Percentiles rank a stretch among this genome's conserved stretches.
These are phyloP conservation scores for Cynoglossus semilaevis DNA, from an alignment of 2,113 vertebrate genomes.

Conservation along the genomic window DNA sequence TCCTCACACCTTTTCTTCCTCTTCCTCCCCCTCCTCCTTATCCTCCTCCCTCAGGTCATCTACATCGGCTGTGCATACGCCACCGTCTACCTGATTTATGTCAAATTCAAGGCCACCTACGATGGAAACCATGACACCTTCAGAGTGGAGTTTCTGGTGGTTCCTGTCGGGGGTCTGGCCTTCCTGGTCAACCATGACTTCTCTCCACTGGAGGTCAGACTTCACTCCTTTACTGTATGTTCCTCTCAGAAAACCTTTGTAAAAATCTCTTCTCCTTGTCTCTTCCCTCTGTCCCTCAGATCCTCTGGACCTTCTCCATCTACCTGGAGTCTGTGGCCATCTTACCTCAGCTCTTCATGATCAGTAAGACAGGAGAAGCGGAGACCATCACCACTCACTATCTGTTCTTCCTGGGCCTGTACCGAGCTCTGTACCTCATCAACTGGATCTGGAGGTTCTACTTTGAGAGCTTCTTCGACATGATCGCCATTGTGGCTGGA, in stretches of 20 bases:
- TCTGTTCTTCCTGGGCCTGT: constrained; percentile 97
- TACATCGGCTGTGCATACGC: constrained; percentile 94
- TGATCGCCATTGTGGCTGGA: constrained; percentile 97
- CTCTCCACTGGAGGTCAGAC: constrained; percentile 93
- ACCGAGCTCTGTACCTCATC: constrained; percentile 94
- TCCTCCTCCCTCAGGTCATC: constrained; percentile 80
- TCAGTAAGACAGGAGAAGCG: constrained; percentile 97
- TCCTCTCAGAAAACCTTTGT: too few species aligned
- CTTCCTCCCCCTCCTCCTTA: background rate
- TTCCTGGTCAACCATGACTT: constrained; percentile 98
- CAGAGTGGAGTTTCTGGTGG: constrained; percentile 95
- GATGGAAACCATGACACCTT: constrained; percentile 98
- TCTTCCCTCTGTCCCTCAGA: constrained; percentile 75
- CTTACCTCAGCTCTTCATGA: constrained; percentile 99
- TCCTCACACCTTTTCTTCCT: fast-evolving
- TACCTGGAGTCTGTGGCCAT: constrained; percentile 97
- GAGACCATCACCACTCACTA: constrained; percentile 99
- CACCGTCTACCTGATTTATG: constrained; percentile 95
- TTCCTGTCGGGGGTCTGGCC: constrained; percentile 92
- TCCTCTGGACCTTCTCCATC: constrained; percentile 99
- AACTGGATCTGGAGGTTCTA: constrained; percentile 99
- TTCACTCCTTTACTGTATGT: background rate
- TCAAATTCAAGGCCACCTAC: constrained; percentile 97
- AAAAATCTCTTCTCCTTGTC: background rate
- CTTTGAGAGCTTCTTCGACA: constrained; percentile 98